Conservation (phyloP, 2,888 invertebrate genomes). For the Hololepta plana region DNA sequence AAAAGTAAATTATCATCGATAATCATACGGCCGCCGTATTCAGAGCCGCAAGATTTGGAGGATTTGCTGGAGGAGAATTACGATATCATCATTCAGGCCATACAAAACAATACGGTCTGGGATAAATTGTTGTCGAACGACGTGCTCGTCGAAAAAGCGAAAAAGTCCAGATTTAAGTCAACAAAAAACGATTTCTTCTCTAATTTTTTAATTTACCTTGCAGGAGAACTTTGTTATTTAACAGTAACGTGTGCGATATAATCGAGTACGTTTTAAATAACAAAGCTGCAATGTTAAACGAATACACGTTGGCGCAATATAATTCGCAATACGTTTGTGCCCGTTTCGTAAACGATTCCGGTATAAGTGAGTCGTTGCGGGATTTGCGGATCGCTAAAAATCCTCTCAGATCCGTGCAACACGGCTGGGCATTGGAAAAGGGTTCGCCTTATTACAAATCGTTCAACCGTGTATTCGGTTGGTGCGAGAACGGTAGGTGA, state of each 20-base stretch:
- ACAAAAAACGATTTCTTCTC: constrained; percentile 1
- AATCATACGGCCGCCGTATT: constrained; percentile 11
- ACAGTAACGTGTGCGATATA: constrained; percentile 3
- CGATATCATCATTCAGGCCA: constrained; percentile 9
- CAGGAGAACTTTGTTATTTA: not conserved
- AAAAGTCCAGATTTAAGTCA: no score
- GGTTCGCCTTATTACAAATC: constrained; percentile 12
- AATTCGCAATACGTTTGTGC: constrained; percentile 8
- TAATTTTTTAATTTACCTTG: not conserved
- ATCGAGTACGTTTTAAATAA: constrained; percentile 7
- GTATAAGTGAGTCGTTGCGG: not conserved
- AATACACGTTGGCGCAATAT: constrained; percentile 10
- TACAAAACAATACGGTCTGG: no score
- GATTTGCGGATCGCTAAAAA: constrained; percentile 11
- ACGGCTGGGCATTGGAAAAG: constrained; percentile 11
- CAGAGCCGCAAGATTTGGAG: constrained; percentile 11
- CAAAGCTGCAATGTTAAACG: constrained; percentile 11
- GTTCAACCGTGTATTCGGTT: constrained; percentile 10
- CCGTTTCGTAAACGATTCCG: constrained; percentile 3
- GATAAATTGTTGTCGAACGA: no score
- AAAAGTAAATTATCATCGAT: constrained; percentile 14
- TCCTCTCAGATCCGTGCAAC: constrained; percentile 10
- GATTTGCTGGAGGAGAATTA: constrained; percentile 12
- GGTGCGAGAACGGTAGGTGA: constrained; percentile 10
- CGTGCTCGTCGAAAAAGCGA: no score